Evolutionary conservation across 2,888 invertebrate species (phyloP), one percentile per base, ranked within the genome.

Genomic region (Vesta saturnalis): DNA sequence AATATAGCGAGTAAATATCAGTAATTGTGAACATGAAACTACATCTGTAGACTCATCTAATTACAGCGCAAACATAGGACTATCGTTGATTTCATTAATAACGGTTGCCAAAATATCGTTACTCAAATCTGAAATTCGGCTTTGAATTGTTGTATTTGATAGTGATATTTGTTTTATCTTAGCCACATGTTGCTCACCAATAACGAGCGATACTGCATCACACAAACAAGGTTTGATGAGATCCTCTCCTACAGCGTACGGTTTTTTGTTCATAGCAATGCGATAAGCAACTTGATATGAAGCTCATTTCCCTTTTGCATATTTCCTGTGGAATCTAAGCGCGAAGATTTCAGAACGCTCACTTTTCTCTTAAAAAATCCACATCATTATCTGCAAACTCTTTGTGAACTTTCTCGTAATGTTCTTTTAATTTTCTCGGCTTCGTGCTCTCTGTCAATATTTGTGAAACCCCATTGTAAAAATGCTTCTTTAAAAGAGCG

Each of bases 341-440:
- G 19, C 21, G 22, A 55, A 55, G 55, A 19, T 22, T 55, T 55
- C 21, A 55, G 22, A 19, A 21, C 19, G n/a, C 55, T 12, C 14
- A 2, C 55, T 55, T 55, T 55, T 55, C 12, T 55, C 23, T 55
- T 55, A 55, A 55, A 55, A 55, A 21, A 21, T 30, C 63, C 63
- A 72, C 56, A 70, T 73, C 52, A 66, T 73, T 73, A 65, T 15
- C 73, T 70, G 56, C 72, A 39, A 72, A 73, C 69, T 74, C 69
- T 23, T 74, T 71, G 61, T 72, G 69, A 72, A 72, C 70, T 70
- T 71, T 72, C 4, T 23, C 70, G 58, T 73, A 69, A 74, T 73
- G 73, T 69, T 73, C 72, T 73, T 73, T 71, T 69, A 74, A 71
- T 69, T 73, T 70, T 46, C 73, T 70, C 67, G 73, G 72, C 64